Conservation (phyloP, 2,113 vertebrate species). For the Zapus hudsonius region DNA sequence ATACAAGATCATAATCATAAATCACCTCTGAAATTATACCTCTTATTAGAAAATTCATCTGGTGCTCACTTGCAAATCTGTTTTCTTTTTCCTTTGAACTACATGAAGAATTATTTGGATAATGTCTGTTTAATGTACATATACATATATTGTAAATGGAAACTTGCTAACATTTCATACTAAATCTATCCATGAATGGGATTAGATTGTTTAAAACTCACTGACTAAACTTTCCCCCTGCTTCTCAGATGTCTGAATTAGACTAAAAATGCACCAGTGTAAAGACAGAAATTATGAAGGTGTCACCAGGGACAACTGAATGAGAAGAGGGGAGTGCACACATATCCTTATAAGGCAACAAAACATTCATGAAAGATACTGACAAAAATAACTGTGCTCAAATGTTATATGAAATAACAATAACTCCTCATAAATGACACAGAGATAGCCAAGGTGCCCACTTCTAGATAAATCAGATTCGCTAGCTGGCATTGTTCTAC, state of each 20-base stretch:
- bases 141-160: slow-evolving; percentile 61
- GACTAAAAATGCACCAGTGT: slow-evolving; percentile 62
- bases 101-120: slow-evolving; percentile 57
- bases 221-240: slow-evolving; percentile 75
- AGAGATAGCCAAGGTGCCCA: slow-evolving; percentile 63
- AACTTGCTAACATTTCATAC: slow-evolving; percentile 49
- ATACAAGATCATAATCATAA: slow-evolving; percentile 61
- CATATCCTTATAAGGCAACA: slow-evolving; percentile 66
- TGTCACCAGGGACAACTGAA: slow-evolving; percentile 68
- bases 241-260: slow-evolving; percentile 76
- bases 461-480: slow-evolving; percentile 63
- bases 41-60: slow-evolving; percentile 62
- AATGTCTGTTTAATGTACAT: slow-evolving; percentile 60
- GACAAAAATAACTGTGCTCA: slow-evolving; percentile 73
- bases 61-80: slow-evolving; percentile 57
- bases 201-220: slow-evolving; percentile 49
- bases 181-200: slow-evolving; percentile 58
- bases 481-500: slow-evolving; percentile 54
- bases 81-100: slow-evolving; percentile 56
- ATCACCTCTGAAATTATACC: slow-evolving; percentile 55
- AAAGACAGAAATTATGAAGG: slow-evolving; percentile 70
- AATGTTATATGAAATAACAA: slow-evolving; percentile 71
- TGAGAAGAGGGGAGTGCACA: slow-evolving; percentile 62
- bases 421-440: slow-evolving; percentile 67
- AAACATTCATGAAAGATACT: slow-evolving; percentile 67